Percentiles rank a stretch among this genome's conserved stretches.
These are phyloP conservation scores for Parnassius mnemosyne DNA, from an alignment of 2,888 invertebrate genomes.

Conservation along the genomic window DNA sequence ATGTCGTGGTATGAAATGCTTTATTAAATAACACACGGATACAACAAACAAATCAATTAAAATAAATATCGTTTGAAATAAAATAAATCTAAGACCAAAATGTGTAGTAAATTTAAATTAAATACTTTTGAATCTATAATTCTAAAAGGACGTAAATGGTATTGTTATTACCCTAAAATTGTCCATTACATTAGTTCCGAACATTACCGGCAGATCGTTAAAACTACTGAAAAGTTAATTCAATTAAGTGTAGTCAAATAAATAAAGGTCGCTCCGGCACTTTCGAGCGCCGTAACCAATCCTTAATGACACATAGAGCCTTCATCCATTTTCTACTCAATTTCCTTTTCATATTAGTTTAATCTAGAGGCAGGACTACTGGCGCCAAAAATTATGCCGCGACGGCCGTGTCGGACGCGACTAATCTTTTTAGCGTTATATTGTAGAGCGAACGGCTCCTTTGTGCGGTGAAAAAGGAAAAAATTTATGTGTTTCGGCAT, in stretches of 20 bases:
- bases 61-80: neutral
- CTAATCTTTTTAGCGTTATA: slow-evolving; percentile 78
- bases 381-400: slow-evolving; percentile 80
- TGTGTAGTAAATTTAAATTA: neutral
- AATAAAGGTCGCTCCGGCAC: slow-evolving; percentile 64
- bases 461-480: slow-evolving; percentile 79
- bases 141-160: slow-evolving; percentile 63
- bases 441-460: slow-evolving; percentile 69
- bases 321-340: slow-evolving; percentile 79
- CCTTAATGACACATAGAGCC: slow-evolving; percentile 77
- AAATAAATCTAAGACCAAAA: neutral
- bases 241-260: slow-evolving; percentile 77
- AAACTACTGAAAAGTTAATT: slow-evolving; percentile 73
- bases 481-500: slow-evolving; percentile 80
- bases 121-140: slow-evolving; percentile 46
- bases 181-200: slow-evolving; percentile 67
- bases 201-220: slow-evolving; percentile 71
- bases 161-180: slow-evolving; percentile 69
- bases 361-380: slow-evolving; percentile 78
- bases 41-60: too few relatives aligned
- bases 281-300: slow-evolving; percentile 69
- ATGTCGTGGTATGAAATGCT: too few relatives aligned
- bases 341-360: slow-evolving; percentile 81
- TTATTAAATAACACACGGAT: too few relatives aligned
- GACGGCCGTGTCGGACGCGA: slow-evolving; percentile 72